These are phyloP conservation scores for Machaerirhynchus nigripectus DNA, from an alignment of 2,113 vertebrate species.

Conservation along the genomic window DNA sequence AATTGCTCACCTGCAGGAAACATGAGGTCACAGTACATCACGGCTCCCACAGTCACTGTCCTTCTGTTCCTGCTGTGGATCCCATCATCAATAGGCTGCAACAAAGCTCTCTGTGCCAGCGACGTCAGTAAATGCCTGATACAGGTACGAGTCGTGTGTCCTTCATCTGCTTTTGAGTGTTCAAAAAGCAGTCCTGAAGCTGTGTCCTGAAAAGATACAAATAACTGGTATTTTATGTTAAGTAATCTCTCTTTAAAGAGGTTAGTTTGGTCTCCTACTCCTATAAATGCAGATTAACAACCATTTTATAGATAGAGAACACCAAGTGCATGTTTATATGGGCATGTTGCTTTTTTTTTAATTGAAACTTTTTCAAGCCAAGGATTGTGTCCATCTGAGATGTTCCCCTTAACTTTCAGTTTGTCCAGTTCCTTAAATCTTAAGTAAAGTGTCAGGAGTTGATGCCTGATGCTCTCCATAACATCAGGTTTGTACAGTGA, in stretches of 20 bases:
- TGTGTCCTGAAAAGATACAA: neutral
- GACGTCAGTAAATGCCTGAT: constrained; percentile 98
- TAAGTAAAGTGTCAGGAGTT: neutral
- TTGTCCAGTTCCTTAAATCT: neutral
- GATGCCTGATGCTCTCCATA: neutral
- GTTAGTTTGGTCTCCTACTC: neutral
- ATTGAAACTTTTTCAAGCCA: neutral
- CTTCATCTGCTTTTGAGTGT: neutral
- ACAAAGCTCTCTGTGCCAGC: constrained; percentile 95
- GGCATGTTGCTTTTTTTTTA: neutral
- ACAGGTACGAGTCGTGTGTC: constrained; percentile 76
- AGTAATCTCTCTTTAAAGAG: neutral
- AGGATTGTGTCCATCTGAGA: neutral
- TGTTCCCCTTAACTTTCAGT: neutral
- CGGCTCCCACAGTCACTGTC: constrained; percentile 57
- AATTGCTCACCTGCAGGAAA: constrained; percentile 34
- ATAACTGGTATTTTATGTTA: neutral
- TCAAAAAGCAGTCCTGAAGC: neutral
- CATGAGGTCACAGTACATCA: constrained; percentile 80
- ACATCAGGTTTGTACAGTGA: neutral
- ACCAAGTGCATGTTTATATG: neutral
- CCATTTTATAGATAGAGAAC: neutral
- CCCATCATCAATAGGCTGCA: constrained; percentile 81
- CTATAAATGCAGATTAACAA: neutral
- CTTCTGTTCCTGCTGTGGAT: constrained; percentile 79